Evolutionary conservation across 2,113 vertebrate genomes (phyloP).

Genomic region (Xenopus laevis): DNA sequence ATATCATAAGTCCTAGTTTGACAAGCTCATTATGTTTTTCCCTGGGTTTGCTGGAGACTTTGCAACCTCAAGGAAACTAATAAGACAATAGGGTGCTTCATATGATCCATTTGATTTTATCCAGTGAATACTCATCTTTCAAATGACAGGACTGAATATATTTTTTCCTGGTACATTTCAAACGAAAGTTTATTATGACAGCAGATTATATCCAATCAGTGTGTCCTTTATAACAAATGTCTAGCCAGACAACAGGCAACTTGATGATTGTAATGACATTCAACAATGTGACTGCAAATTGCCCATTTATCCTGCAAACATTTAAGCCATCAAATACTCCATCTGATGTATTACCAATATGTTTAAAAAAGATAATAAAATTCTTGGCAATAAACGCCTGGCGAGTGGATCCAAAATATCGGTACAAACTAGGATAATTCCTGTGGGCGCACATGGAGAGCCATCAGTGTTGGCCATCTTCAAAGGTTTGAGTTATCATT

Average conservation of each 20-base stretch:
- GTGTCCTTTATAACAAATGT: conserved; percentile 31
- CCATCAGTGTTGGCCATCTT: too few species aligned
- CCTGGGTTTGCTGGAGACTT: conserved; percentile 6
- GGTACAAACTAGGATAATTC: too few species aligned
- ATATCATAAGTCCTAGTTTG: conserved; percentile 1
- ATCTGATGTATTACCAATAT: too few species aligned
- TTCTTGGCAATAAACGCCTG: too few species aligned
- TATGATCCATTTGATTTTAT: conserved; percentile 16
- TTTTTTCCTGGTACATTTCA: conserved; percentile 31
- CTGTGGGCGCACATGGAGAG: too few species aligned
- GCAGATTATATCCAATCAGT: conserved; percentile 15
- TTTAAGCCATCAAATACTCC: neutral
- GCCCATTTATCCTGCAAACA: conserved; percentile 10
- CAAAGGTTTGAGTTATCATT: too few species aligned
- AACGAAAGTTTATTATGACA: conserved; percentile 30
- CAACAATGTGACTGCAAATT: conserved; percentile 35
- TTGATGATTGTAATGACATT: conserved; percentile 39
- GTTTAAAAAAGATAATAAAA: too few species aligned
- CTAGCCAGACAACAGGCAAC: conserved; percentile 11
- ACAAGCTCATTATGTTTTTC: conserved; percentile 26
- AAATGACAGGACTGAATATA: conserved; percentile 29
- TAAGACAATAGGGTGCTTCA: conserved; percentile 25
- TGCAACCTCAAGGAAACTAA: conserved; percentile 28
- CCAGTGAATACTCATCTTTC: conserved; percentile 26
- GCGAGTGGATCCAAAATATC: too few species aligned